Evolutionary conservation across 2,888 invertebrate species (phyloP).

Genomic region (Tiliacea aurago): DNA sequence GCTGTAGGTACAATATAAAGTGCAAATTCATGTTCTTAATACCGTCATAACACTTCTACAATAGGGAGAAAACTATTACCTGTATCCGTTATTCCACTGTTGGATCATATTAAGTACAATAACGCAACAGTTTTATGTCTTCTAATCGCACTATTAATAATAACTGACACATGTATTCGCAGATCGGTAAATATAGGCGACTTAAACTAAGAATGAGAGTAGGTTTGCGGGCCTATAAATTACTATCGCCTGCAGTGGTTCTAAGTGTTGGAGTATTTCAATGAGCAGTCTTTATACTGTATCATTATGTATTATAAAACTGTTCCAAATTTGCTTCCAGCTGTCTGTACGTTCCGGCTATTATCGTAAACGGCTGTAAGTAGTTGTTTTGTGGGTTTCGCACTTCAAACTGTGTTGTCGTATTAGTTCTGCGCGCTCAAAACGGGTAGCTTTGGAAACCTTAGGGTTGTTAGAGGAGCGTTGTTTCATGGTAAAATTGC

Average conservation of each 20-base stretch:
- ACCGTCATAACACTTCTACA: slow-evolving; percentile 18
- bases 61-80: slow-evolving; percentile 22
- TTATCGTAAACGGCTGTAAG: slow-evolving; percentile 44
- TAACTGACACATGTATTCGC: slow-evolving; percentile 20
- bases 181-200: slow-evolving; percentile 50
- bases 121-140: slow-evolving; percentile 43
- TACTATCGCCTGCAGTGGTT: slow-evolving; percentile 62
- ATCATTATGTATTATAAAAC: slow-evolving; percentile 59
- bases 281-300: slow-evolving; percentile 57
- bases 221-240: slow-evolving; percentile 64
- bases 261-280: slow-evolving; percentile 53
- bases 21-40: slow-evolving; percentile 38
- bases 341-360: slow-evolving; percentile 38
- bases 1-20: slow-evolving; percentile 16
- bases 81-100: slow-evolving; percentile 20
- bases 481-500: slow-evolving; percentile 1
- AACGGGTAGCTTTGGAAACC: slow-evolving; percentile 7
- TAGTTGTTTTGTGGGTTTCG: slow-evolving; percentile 41
- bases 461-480: slow-evolving; percentile 5
- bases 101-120: slow-evolving; percentile 41
- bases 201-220: slow-evolving; percentile 37
- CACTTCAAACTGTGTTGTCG: slow-evolving; percentile 17
- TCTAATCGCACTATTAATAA: slow-evolving; percentile 39
- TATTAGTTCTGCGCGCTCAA: slow-evolving; percentile 13
- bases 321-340: slow-evolving; percentile 51